Percentiles rank a stretch among this genome's conserved stretches.
These are phyloP conservation scores for Eudemis profundana DNA, from an alignment of 2,888 invertebrate species.

Conservation along the genomic window DNA sequence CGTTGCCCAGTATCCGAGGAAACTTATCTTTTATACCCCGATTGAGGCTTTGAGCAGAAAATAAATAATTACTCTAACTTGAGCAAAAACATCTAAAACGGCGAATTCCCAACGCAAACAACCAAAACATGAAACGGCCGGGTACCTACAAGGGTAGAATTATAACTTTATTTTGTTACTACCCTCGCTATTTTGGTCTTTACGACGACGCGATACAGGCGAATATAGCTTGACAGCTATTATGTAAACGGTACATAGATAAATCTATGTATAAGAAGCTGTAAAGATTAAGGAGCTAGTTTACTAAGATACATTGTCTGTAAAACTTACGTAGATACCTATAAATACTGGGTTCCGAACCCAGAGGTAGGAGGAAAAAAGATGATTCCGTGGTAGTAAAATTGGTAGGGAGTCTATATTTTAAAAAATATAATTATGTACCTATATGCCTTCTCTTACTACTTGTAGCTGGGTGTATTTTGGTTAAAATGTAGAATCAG, in stretches of 20 bases:
- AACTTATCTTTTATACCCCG: constrained; percentile 12
- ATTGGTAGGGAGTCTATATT: too few species aligned
- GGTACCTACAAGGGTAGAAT: constrained; percentile 43
- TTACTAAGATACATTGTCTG: constrained; percentile 15
- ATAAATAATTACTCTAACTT: constrained; percentile 35
- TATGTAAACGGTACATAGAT: constrained; percentile 16
- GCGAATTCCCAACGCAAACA: constrained; percentile 28
- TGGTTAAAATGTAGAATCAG: too few species aligned
- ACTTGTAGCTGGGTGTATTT: too few species aligned
- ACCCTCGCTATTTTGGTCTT: constrained; percentile 7
- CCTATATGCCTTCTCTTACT: too few species aligned
- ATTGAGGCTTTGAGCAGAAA: constrained; percentile 13
- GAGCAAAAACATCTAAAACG: constrained; percentile 25
- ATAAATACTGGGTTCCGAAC: too few species aligned
- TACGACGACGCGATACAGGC: neutral
- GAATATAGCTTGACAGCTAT: neutral
- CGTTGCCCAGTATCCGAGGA: neutral
- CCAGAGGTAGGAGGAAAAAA: too few species aligned
- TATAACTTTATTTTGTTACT: constrained; percentile 48
- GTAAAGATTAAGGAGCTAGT: constrained; percentile 31
- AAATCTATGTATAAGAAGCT: constrained; percentile 31
- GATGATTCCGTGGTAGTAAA: too few species aligned
- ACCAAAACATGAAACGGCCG: constrained; percentile 36
- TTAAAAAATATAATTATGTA: too few species aligned
- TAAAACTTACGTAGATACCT: too few species aligned